phyloP scores from a whole-genome alignment of 2,888 invertebrate genomes.

The Amblyjoppa proteus region DNA sequence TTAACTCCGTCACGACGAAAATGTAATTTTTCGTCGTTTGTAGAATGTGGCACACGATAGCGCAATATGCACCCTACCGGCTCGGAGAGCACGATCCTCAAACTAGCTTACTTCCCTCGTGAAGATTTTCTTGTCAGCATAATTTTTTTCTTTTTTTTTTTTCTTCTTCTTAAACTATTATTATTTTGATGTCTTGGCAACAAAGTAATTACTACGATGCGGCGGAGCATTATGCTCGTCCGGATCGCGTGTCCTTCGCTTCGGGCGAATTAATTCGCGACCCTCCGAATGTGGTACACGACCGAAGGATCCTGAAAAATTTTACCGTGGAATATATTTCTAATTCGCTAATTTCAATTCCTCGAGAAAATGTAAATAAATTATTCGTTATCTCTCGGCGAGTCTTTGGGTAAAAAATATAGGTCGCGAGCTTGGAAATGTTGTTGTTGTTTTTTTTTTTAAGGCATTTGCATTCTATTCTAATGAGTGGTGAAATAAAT shows the following conservation, averaged over 20 bases:
- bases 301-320: background rate
- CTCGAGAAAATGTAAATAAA: background rate
- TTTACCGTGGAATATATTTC: conserved; percentile 12
- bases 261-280: background rate
- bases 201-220: conserved; percentile 36
- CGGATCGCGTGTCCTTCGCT: conserved; percentile 30
- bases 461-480: no score
- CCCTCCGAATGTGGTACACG: background rate
- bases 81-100: background rate
- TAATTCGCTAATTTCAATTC: conserved; percentile 28
- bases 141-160: background rate
- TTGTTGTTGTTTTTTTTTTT: no score
- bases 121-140: background rate
- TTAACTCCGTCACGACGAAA: conserved; percentile 58
- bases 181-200: conserved; percentile 23
- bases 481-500: no score
- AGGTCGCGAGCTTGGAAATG: no score
- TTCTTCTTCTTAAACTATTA: background rate
- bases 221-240: background rate
- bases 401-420: background rate
- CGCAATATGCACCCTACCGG: background rate
- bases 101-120: background rate
- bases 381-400: background rate
- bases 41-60: conserved; percentile 1
- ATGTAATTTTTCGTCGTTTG: conserved; percentile 30